Evolutionary conservation across 2,113 vertebrate genomes (phyloP).

Genomic region (Chaenocephalus aceratus): DNA sequence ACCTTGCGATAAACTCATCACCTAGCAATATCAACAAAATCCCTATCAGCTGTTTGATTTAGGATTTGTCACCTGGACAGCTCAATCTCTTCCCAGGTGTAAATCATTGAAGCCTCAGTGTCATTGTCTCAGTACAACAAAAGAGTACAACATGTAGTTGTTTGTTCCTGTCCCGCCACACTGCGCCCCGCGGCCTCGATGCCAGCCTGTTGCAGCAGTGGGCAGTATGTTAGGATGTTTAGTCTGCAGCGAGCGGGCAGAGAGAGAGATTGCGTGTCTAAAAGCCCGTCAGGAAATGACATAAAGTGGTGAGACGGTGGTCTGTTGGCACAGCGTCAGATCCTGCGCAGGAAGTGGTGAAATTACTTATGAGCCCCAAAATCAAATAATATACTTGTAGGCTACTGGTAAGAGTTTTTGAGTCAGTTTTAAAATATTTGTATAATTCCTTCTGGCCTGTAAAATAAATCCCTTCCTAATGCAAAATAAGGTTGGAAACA

Average conservation of each 20-base stretch:
- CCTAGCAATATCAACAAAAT: neutral
- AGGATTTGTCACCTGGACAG: conserved; percentile 13
- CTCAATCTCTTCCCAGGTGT: neutral
- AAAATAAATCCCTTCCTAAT: too few species aligned
- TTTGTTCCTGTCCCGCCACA: conserved; percentile 17
- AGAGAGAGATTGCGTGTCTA: conserved; percentile 58
- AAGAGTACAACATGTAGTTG: conserved; percentile 15
- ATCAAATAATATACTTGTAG: neutral
- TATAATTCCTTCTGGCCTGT: too few species aligned
- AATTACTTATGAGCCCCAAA: neutral
- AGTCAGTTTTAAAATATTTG: neutral
- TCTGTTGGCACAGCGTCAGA: conserved; percentile 25
- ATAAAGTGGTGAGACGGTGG: conserved; percentile 1
- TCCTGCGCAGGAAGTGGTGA: conserved; percentile 15
- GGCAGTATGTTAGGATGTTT: conserved; percentile 87
- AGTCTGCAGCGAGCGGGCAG: conserved; percentile 73
- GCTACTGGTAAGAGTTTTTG: neutral
- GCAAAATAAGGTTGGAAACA: neutral
- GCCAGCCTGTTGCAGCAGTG: conserved; percentile 47
- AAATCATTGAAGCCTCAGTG: conserved; percentile 1
- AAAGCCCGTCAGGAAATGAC: conserved; percentile 68
- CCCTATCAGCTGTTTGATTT: conserved; percentile 42
- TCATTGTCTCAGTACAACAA: conserved; percentile 3
- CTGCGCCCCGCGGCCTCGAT: conserved; percentile 29
- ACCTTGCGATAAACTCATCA: neutral